Evolutionary conservation across 1,140 invertebrate species (phyloP).

Genomic region (Holcopasites calliopsidis): DNA sequence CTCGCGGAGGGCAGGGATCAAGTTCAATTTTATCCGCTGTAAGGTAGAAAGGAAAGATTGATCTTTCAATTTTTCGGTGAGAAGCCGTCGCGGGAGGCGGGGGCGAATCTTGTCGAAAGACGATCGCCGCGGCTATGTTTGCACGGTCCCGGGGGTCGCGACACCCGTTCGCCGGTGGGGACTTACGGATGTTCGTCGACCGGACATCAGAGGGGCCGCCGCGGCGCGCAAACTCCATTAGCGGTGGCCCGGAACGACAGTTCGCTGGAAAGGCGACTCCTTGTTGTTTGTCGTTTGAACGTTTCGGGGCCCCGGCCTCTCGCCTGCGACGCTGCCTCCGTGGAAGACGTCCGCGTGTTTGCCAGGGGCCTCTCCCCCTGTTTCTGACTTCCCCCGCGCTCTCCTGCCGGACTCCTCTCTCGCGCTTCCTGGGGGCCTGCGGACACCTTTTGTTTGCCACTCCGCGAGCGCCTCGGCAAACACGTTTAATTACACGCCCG

Average conservation of each 20-base stretch:
- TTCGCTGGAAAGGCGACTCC: conserved; percentile 60
- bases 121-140: background rate
- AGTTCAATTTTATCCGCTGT: too few relatives aligned
- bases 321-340: conserved; percentile 78
- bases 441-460: conserved; percentile 59
- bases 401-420: conserved; percentile 14
- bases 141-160: background rate
- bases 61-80: too few relatives aligned
- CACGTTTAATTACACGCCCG: conserved; percentile 49
- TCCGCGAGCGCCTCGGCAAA: conserved; percentile 57
- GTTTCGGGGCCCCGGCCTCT: conserved; percentile 78
- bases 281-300: conserved; percentile 78
- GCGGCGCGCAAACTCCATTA: conserved; percentile 79
- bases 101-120: too few relatives aligned
- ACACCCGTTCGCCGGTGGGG: conserved; percentile 10
- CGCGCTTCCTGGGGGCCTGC: conserved; percentile 38
- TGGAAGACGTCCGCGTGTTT: conserved; percentile 68
- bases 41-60: too few relatives aligned
- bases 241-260: conserved; percentile 70
- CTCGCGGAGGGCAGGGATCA: too few relatives aligned
- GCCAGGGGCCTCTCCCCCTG: conserved; percentile 33
- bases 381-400: background rate
- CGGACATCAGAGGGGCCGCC: conserved; percentile 77
- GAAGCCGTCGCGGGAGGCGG: too few relatives aligned
- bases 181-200: conserved; percentile 55